phyloP scores from a whole-genome alignment of 2,888 invertebrate species.

The Watsonalla cultraria region DNA sequence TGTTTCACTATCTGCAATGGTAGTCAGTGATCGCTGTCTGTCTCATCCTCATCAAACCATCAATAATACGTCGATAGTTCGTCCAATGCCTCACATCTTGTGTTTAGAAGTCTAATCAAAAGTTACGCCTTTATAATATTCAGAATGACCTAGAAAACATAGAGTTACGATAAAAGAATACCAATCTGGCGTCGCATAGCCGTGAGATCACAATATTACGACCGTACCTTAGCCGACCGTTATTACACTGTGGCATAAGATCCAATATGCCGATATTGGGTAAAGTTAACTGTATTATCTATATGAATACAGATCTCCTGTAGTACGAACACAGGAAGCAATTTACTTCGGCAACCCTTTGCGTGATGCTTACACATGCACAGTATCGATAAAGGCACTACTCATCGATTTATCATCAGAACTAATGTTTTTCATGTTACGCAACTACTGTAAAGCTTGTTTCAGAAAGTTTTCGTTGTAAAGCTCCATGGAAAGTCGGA shows the following conservation, averaged over 20 bases:
- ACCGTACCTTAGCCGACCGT: neutral
- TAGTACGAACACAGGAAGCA: conserved; percentile 29
- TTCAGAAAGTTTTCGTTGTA: neutral
- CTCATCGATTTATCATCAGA: conserved; percentile 16
- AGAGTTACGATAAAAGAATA: too few relatives aligned
- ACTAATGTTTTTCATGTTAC: neutral
- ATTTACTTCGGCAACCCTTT: conserved; percentile 47
- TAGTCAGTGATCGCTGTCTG: too few relatives aligned
- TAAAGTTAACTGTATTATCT: conserved; percentile 22
- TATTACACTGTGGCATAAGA: neutral
- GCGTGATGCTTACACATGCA: conserved; percentile 20
- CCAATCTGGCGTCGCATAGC: too few relatives aligned
- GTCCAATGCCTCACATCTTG: too few relatives aligned
- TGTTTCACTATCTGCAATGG: too few relatives aligned
- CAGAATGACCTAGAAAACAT: too few relatives aligned
- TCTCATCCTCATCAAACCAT: too few relatives aligned
- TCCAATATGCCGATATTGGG: neutral
- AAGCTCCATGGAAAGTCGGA: neutral
- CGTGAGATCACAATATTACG: neutral
- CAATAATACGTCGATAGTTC: too few relatives aligned
- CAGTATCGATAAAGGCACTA: conserved; percentile 3
- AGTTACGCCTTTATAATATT: too few relatives aligned
- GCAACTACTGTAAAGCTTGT: neutral
- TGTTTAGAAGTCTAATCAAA: too few relatives aligned
- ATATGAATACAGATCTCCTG: conserved; percentile 27